phyloP scores from a whole-genome alignment of 1,140 invertebrate species.

The Zaprionus tsacasi region DNA sequence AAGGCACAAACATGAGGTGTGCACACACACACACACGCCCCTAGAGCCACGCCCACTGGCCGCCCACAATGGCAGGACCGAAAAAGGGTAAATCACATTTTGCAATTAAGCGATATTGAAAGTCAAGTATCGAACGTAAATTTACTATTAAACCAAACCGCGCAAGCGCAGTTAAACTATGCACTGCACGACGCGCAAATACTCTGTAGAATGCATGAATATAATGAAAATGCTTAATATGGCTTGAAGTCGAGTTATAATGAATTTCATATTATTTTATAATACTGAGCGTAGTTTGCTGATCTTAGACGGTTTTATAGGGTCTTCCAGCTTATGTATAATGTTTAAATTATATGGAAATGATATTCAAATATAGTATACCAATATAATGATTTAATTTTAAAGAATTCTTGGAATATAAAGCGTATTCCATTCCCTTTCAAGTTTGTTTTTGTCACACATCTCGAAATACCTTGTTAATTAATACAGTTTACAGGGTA shows the following conservation, averaged over 20 bases:
- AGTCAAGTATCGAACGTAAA: conserved; percentile 58
- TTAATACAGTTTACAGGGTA: not conserved
- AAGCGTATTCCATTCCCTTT: too few relatives aligned
- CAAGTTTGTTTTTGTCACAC: too few relatives aligned
- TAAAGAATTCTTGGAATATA: too few relatives aligned
- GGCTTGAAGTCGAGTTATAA: not conserved
- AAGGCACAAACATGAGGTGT: conserved; percentile 39
- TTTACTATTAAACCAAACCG: conserved; percentile 38
- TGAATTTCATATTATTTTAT: not conserved
- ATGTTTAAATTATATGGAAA: not conserved
- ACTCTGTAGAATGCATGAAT: not conserved
- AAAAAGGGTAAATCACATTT: conserved; percentile 55
- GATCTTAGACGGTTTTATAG: not conserved
- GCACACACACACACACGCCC: not conserved
- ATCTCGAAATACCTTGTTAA: too few relatives aligned
- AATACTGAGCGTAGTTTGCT: not conserved
- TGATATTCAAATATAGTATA: not conserved
- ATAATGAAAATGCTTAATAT: not conserved
- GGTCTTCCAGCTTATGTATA: not conserved
- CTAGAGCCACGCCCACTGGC: conserved; percentile 1
- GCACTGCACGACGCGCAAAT: not conserved
- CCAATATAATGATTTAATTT: too few relatives aligned
- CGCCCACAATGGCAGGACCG: not conserved
- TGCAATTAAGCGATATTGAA: conserved; percentile 66
- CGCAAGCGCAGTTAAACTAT: not conserved